phyloP scores from a whole-genome alignment of 2,113 vertebrate species.

The Trogon surrucura region DNA sequence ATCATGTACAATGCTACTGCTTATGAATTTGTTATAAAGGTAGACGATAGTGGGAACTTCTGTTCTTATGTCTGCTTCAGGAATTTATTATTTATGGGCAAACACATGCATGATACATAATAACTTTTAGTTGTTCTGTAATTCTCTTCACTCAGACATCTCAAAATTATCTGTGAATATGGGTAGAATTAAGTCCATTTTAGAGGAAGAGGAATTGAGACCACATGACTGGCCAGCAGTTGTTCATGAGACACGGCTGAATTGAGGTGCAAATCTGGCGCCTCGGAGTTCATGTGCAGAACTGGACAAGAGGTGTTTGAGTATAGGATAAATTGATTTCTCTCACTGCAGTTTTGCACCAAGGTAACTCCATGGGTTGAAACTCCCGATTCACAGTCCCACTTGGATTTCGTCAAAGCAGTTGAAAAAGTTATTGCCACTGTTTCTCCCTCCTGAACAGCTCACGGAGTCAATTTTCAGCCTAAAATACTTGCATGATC shows the following conservation, averaged over 20 bases:
- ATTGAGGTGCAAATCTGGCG: not conserved
- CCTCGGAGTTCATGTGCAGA: not conserved
- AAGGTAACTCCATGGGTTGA: not conserved
- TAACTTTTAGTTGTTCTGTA: conserved; percentile 36
- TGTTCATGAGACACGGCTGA: not conserved
- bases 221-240: not conserved
- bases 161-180: conserved; percentile 37
- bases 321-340: not conserved
- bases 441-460: not conserved
- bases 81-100: conserved; percentile 63
- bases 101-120: conserved; percentile 53
- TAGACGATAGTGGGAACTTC: not conserved
- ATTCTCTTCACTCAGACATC: conserved; percentile 20
- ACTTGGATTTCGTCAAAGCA: not conserved
- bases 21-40: conserved; percentile 67
- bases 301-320: not conserved
- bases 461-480: not conserved
- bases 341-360: not conserved
- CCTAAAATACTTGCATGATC: not conserved
- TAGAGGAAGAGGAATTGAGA: not conserved
- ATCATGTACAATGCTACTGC: not conserved
- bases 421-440: not conserved
- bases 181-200: not conserved
- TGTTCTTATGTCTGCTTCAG: conserved; percentile 4
- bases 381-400: not conserved